Percentiles rank a stretch among this genome's conserved stretches.
These are phyloP conservation scores for Entomobrya proxima DNA, from an alignment of 2,888 invertebrate species.

Conservation along the genomic window DNA sequence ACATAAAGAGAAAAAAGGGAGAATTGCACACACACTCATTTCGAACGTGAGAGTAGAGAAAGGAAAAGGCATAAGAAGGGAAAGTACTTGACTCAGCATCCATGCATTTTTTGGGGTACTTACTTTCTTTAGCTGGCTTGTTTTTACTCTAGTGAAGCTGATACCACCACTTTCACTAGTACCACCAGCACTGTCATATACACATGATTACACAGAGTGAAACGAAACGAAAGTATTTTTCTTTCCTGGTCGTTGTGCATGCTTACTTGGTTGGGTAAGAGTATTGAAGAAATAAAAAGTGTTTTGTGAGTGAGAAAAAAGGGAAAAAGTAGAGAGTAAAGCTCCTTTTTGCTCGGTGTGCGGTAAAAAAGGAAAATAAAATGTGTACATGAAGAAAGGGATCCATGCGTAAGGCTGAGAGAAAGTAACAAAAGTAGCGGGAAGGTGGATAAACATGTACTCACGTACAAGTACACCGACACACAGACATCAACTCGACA, in stretches of 20 bases:
- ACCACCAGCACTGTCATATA: not conserved
- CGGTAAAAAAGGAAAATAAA: slow-evolving; percentile 14
- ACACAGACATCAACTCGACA: slow-evolving; percentile 6
- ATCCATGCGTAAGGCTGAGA: not conserved
- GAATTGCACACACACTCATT: slow-evolving; percentile 4
- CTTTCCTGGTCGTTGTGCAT: slow-evolving; percentile 19
- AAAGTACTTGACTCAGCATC: slow-evolving; percentile 57
- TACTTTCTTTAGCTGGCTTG: slow-evolving; percentile 44
- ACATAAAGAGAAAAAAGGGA: not conserved
- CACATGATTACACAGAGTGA: slow-evolving; percentile 25
- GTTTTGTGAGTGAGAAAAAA: slow-evolving; percentile 28
- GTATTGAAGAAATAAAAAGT: slow-evolving; percentile 13
- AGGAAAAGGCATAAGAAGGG: not conserved
- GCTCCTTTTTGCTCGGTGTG: not conserved
- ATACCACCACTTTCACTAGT: not conserved
- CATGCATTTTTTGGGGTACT: no score
- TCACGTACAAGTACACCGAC: not conserved
- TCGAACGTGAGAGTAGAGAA: slow-evolving; percentile 23
- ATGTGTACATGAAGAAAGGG: not conserved
- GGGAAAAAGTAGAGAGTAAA: slow-evolving; percentile 4
- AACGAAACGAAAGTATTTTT: slow-evolving; percentile 11
- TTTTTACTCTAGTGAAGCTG: not conserved
- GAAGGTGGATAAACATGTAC: not conserved
- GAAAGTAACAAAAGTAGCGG: not conserved
- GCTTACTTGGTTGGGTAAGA: not conserved